Evolutionary conservation across 2,888 invertebrate genomes (phyloP), one percentile per base, ranked within the genome.

Genomic region (Plebejus melissa): DNA sequence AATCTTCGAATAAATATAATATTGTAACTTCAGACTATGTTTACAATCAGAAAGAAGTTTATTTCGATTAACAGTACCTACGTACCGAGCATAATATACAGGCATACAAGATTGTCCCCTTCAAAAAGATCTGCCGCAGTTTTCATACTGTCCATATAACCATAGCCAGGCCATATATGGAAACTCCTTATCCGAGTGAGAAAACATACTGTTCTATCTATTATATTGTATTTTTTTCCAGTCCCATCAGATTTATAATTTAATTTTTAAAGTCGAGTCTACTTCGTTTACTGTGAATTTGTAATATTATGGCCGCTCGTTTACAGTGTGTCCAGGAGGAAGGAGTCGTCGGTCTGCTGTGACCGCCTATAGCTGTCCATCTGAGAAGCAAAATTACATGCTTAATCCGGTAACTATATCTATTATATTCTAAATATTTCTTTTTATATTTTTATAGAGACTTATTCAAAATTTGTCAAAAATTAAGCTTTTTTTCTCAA

Each of bases 351-450:
- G 76, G 83, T 82, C 79, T 82, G 86, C 80, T 90, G 89, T 77
- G 89, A 88, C 79, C 91, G 90, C 81, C 92, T 88, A 86, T 90
- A 90, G 84, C 86, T 91, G 74, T 92, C 91, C 90, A 93, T 88
- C 93, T 93, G 86, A 4, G 79, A 80, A 57, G 65, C 72, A 75
- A 74, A 46, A 38, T 76, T 16, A 74, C 54, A 38, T 13, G n/a
- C 36, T 57, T 58, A 9, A 60, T 60, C 13, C 13, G 13, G 6
- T 36, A 16, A 13, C 1, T 32, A 32, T 32, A 2, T 9, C 46
- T 46, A 46, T 46, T 46, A 2, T 46, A 46, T 38, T 5, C 5
- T 38, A 5, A 38, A 38, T 38, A 38, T 46, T 46, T 46, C 46
- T 46, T 46, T 9, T 46, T 46, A 41, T 38, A 38, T 41, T 41